A percentile compares a stretch with the other conserved stretches of the same genome.
Evolutionary conservation across 2,888 invertebrate species (phyloP).

Genomic region (Lymantria monacha): DNA sequence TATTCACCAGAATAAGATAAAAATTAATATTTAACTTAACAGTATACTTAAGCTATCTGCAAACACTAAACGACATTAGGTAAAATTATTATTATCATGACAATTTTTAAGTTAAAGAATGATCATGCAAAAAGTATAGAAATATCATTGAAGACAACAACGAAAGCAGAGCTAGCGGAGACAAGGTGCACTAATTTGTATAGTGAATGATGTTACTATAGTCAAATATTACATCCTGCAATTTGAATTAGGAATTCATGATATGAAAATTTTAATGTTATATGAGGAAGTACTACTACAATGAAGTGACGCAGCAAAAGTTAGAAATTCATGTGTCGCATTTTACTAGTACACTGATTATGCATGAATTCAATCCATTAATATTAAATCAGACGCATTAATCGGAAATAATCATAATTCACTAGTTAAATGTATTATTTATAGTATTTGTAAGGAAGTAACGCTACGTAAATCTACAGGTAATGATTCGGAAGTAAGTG

Average conservation of each 20-base stretch:
- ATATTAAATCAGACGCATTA: slow-evolving; percentile 7
- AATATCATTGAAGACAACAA: slow-evolving; percentile 50
- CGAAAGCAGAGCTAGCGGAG: slow-evolving; percentile 57
- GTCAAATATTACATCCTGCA: slow-evolving; percentile 13
- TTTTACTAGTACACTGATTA: not conserved
- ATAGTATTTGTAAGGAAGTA: slow-evolving; percentile 23
- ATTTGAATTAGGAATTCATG: not conserved
- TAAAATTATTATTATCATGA: slow-evolving; percentile 7
- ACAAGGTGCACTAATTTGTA: slow-evolving; percentile 30
- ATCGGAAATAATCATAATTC: slow-evolving; percentile 25
- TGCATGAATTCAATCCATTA: slow-evolving; percentile 5
- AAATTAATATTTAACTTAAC: too few relatives aligned
- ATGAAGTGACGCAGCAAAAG: slow-evolving; percentile 13
- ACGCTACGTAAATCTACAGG: slow-evolving; percentile 16
- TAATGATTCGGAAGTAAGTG: slow-evolving; percentile 17
- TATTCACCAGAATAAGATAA: too few relatives aligned
- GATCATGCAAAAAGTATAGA: slow-evolving; percentile 46
- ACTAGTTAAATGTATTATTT: slow-evolving; percentile 20
- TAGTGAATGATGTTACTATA: slow-evolving; percentile 15
- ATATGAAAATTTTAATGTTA: slow-evolving; percentile 9
- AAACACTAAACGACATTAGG: slow-evolving; percentile 26
- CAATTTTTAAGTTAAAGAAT: slow-evolving; percentile 17
- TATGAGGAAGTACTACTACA: slow-evolving; percentile 16
- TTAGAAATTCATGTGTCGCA: slow-evolving; percentile 1
- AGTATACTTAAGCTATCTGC: too few relatives aligned